These are phyloP conservation scores for Orestias chungarensis DNA, from an alignment of 2,797 vertebrate genomes.

Conservation along the genomic window DNA sequence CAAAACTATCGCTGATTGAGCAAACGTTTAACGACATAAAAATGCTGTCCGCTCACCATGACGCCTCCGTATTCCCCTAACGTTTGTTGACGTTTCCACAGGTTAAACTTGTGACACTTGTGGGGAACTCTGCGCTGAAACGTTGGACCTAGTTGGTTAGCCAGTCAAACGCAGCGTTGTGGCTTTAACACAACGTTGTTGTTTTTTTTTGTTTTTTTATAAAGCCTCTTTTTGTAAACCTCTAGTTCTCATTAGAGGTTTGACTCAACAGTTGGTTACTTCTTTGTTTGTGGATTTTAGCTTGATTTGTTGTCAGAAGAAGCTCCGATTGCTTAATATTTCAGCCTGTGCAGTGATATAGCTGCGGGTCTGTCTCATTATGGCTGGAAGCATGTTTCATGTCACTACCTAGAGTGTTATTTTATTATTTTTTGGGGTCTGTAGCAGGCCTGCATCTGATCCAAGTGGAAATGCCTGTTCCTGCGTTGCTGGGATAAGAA, in stretches of 20 bases:
- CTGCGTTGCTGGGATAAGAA: slow-evolving; percentile 74
- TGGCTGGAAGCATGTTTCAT: slow-evolving; percentile 18
- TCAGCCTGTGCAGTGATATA: neutral
- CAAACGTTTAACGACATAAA: neutral
- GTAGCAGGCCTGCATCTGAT: slow-evolving; percentile 49
- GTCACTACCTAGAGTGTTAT: slow-evolving; percentile 17
- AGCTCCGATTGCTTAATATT: neutral
- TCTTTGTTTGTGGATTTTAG: neutral
- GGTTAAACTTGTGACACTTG: neutral
- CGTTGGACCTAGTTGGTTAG: neutral
- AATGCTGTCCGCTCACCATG: neutral
- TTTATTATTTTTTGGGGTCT: slow-evolving; percentile 26
- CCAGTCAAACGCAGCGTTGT: neutral
- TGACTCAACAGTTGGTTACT: neutral
- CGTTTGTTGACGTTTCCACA: neutral
- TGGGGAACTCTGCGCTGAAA: neutral
- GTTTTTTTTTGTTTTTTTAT: too few relatives aligned
- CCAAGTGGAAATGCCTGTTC: slow-evolving; percentile 72
- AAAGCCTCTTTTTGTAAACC: neutral
- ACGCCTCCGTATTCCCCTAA: neutral
- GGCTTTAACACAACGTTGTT: neutral
- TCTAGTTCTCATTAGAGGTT: neutral
- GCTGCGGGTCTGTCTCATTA: neutral
- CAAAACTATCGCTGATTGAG: neutral
- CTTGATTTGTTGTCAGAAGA: neutral